Base-by-base conservation (phyloP, 1,140 invertebrate genomes). In the Aphis craccivora region DNA sequence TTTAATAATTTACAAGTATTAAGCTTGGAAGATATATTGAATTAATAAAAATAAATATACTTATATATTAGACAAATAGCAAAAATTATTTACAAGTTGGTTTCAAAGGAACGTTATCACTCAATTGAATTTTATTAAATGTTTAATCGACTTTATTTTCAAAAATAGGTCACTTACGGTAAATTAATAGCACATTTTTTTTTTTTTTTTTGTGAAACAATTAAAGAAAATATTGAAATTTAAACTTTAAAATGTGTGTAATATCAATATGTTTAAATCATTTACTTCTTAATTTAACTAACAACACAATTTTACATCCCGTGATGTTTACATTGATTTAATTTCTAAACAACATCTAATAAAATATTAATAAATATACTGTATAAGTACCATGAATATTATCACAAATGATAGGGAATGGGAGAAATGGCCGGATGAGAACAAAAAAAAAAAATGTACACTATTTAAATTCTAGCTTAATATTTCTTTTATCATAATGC, bases 371-470 rank as follows among this genome's bases (percentile, higher is more conserved):
- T 86, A 86, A 86, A 84, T 93, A 93, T 84, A 93, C 23, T 53
- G 48, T 84, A 86, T 93, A 93, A 93, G 91, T 93, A 93, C 81
- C 43, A 93, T 93, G 91, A 84, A 40, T 93, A 84, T 53, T 93
- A 93, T 93, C 91, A 93, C 91, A 93, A 51, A 93, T 86, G 48
- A 93, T 51, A 86, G 45, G n/a, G 76, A 92, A 67, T 83, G 30
- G 25, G 76, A 37, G 48, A 93, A 92, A 84, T 92, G 76, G 67
- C 91, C 48, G 48, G 81, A 93, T 53, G 48, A 81, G 81, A 84
- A 93, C 6, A 93, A 92, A 67, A 23, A 84, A 93, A 92, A 67
- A 23, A 84, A 40, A 83, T 53, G 0, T 48, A 92, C 67, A 83
- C 67, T 48, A 83, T 51, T 91, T 51, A 83, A 83, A 76, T 48